Evolutionary conservation across 1,140 invertebrate genomes (phyloP).

Genomic region (Drosophila seguyi): DNA sequence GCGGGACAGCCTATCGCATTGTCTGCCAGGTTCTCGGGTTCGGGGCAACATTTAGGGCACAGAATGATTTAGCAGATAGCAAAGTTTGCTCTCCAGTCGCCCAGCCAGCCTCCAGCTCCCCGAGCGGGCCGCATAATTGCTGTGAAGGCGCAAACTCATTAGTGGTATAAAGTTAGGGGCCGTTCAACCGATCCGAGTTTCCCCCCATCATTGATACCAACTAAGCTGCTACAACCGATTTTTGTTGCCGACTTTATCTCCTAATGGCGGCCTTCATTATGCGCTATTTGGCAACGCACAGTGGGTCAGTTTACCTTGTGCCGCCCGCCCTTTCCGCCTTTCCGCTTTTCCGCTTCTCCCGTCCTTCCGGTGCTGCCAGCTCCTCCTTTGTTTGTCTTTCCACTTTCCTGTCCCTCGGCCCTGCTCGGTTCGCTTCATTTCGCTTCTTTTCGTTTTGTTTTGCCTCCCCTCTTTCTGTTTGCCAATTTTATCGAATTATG

Average conservation of each 20-base stretch:
- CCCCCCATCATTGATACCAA: slow-evolving; percentile 46
- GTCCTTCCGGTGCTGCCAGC: slow-evolving; percentile 10
- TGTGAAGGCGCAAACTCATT: slow-evolving; percentile 73
- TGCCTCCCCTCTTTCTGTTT: slow-evolving; percentile 39
- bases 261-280: slow-evolving; percentile 79
- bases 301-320: slow-evolving; percentile 43
- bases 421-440: slow-evolving; percentile 18
- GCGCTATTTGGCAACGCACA: slow-evolving; percentile 57
- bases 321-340: not conserved
- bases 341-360: not conserved
- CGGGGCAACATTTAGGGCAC: slow-evolving; percentile 35
- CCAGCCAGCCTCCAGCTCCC: slow-evolving; percentile 22
- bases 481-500: slow-evolving; percentile 82
- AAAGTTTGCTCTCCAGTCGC: slow-evolving; percentile 51
- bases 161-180: slow-evolving; percentile 65
- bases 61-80: slow-evolving; percentile 71
- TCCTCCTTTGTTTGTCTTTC: slow-evolving; percentile 57
- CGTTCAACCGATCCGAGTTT: slow-evolving; percentile 27
- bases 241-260: slow-evolving; percentile 73
- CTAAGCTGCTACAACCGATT: slow-evolving; percentile 65
- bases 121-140: slow-evolving; percentile 65
- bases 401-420: slow-evolving; percentile 35
- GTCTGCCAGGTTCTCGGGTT: slow-evolving; percentile 33
- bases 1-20: slow-evolving; percentile 27
- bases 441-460: slow-evolving; percentile 2